Percentiles rank a stretch among this genome's conserved stretches.
phyloP scores from a whole-genome alignment of 1,140 invertebrate genomes.

The Helicorthomorpha holstii region DNA sequence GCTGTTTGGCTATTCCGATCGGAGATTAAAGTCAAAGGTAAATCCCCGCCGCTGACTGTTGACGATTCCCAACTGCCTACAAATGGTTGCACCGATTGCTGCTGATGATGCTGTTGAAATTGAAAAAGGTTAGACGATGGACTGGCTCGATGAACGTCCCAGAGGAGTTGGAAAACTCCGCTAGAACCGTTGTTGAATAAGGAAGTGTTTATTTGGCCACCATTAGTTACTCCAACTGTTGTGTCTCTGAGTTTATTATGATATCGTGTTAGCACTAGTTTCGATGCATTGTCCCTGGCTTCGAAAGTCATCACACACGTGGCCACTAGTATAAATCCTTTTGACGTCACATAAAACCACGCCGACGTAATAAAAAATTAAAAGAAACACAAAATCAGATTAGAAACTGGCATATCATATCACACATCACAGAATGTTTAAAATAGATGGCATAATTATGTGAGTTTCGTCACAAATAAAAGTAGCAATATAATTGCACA shows the following conservation, averaged over 20 bases:
- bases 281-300: conserved; percentile 66
- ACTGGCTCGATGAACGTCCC: no score
- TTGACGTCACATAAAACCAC: no score
- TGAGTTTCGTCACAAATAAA: no score
- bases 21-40: conserved; percentile 36
- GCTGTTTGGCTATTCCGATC: conserved; percentile 41
- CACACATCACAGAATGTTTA: no score
- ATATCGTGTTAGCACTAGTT: conserved; percentile 60
- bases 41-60: conserved; percentile 17
- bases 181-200: conserved; percentile 1
- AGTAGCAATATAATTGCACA: no score
- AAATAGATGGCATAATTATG: no score
- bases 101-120: no score
- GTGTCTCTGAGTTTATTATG: conserved; percentile 17
- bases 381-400: no score
- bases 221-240: neutral
- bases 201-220: neutral
- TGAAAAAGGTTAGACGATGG: no score
- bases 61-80: conserved; percentile 14
- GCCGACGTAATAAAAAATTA: no score
- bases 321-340: conserved; percentile 81
- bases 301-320: conserved; percentile 92
- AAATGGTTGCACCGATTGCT: conserved; percentile 10
- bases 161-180: no score
- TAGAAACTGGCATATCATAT: no score